Evolutionary conservation across 2,797 vertebrate genomes (phyloP).

Genomic region (Meda fulgida): DNA sequence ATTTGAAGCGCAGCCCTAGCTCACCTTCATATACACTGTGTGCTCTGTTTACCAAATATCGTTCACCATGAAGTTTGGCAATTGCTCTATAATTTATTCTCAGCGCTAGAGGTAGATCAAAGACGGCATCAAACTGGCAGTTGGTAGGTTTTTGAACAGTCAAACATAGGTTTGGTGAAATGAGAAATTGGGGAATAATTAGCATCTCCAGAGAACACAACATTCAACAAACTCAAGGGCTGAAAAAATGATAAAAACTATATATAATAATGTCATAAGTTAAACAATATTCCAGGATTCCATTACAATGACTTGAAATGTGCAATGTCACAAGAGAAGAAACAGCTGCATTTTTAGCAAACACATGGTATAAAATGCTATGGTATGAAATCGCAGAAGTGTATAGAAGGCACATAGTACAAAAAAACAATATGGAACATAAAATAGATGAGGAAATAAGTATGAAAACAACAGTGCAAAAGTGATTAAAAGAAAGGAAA

Average conservation of each 20-base stretch:
- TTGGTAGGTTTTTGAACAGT: conserved; percentile 49
- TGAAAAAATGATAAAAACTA: neutral
- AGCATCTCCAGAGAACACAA: conserved; percentile 40
- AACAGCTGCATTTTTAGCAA: neutral
- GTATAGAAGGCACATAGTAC: neutral
- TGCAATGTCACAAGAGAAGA: conserved; percentile 1
- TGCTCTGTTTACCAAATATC: conserved; percentile 55
- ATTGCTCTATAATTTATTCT: conserved; percentile 56
- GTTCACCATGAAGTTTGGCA: conserved; percentile 48
- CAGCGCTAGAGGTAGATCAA: conserved; percentile 51
- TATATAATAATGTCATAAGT: no score
- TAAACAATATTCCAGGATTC: neutral
- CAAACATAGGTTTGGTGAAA: conserved; percentile 40
- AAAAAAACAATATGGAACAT: neutral
- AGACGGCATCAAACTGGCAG: conserved; percentile 53
- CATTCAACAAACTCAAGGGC: neutral
- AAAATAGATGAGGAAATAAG: neutral
- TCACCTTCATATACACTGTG: conserved; percentile 24
- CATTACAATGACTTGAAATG: neutral
- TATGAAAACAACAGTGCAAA: neutral
- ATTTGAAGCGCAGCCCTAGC: conserved; percentile 28
- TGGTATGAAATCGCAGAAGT: neutral
- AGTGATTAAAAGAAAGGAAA: conserved; percentile 7
- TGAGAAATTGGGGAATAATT: conserved; percentile 50
- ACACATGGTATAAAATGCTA: neutral